Evolutionary conservation across 2,113 vertebrate species (phyloP).

Genomic region (Phaethornis superciliosus): DNA sequence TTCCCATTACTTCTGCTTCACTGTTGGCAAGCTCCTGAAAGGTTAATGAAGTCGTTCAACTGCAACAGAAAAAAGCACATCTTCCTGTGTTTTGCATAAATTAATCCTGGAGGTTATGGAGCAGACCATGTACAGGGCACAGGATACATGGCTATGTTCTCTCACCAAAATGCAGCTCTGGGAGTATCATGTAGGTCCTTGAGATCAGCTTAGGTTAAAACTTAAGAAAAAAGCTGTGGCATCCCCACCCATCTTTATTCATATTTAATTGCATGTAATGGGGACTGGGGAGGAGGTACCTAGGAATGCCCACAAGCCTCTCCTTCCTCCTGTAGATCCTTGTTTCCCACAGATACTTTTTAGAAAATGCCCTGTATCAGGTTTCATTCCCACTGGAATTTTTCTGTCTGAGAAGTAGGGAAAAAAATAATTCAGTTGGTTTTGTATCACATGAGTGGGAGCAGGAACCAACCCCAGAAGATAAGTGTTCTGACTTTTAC

Average conservation of each 20-base stretch:
- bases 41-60: slow-evolving; percentile 62
- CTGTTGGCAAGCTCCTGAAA: slow-evolving; percentile 44
- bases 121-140: not conserved
- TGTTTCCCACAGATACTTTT: slow-evolving; percentile 30
- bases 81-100: slow-evolving; percentile 67
- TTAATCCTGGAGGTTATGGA: slow-evolving; percentile 43
- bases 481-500: slow-evolving; percentile 65
- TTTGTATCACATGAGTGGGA: slow-evolving; percentile 56
- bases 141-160: slow-evolving; percentile 17
- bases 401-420: slow-evolving; percentile 43
- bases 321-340: slow-evolving; percentile 27
- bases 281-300: slow-evolving; percentile 36
- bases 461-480: slow-evolving; percentile 42
- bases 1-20: slow-evolving; percentile 6
- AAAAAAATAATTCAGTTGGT: slow-evolving; percentile 56
- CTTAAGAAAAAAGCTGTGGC: not conserved
- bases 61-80: slow-evolving; percentile 50
- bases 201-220: slow-evolving; percentile 14
- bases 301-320: not conserved
- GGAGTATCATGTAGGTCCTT: not conserved
- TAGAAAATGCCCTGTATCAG: slow-evolving; percentile 38
- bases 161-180: slow-evolving; percentile 9
- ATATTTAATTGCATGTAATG: not conserved
- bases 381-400: slow-evolving; percentile 48
- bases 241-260: slow-evolving; percentile 1